Percentiles rank a stretch among this genome's conserved stretches.
Conservation (phyloP, 2,888 invertebrate species). For the Caradrina kadenii region DNA sequence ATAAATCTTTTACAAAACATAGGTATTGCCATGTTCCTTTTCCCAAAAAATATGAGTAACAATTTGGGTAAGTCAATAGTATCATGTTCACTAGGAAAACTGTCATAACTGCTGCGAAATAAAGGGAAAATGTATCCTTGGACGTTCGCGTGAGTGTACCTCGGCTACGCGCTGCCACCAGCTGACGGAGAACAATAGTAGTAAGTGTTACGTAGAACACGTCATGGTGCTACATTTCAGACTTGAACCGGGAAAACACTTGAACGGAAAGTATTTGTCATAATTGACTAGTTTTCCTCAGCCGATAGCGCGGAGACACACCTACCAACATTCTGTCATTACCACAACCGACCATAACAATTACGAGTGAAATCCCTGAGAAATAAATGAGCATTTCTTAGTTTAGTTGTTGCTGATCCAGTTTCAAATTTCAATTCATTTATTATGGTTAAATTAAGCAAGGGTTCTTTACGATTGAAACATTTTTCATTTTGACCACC, state of each 20-base stretch:
- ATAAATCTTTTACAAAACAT: too few species aligned
- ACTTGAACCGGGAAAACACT: conserved; percentile 50
- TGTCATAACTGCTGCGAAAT: too few species aligned
- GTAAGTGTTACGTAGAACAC: conserved; percentile 13
- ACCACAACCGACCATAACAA: not conserved
- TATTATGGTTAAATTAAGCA: too few species aligned
- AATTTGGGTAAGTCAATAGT: too few species aligned
- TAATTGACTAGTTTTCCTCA: conserved; percentile 36
- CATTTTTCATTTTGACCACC: too few species aligned
- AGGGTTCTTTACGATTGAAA: too few species aligned
- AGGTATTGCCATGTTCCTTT: too few species aligned
- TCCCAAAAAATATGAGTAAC: too few species aligned
- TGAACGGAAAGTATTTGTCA: conserved; percentile 24
- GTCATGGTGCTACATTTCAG: conserved; percentile 26
- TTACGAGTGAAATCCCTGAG: conserved; percentile 2
- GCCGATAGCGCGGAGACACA: conserved; percentile 30
- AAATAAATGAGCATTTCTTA: not conserved
- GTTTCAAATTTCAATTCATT: too few species aligned
- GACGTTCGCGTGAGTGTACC: not conserved
- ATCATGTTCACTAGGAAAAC: too few species aligned
- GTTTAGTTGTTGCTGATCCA: too few species aligned
- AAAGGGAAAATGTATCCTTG: not conserved
- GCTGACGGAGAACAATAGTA: conserved; percentile 5
- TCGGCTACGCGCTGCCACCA: not conserved
- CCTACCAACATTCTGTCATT: conserved; percentile 22